Evolutionary conservation across 53 echinoderm and acorn worm genomes (phyloP).

Genomic region (Holothuria scabra): DNA sequence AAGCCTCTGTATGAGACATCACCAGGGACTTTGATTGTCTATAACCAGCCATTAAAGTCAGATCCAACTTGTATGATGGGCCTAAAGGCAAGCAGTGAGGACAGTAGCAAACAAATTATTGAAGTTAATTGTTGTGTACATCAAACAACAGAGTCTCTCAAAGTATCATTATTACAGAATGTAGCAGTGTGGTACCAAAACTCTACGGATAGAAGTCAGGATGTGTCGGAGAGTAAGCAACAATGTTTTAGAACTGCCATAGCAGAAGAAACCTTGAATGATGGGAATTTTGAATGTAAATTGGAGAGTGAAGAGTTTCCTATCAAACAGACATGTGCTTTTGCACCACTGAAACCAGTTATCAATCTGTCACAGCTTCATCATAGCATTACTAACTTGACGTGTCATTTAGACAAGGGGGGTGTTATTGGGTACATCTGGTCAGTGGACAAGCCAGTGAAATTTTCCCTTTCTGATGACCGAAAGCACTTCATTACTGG

Average conservation of each 20-base stretch:
- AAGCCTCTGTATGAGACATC: neutral
- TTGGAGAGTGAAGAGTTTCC: neutral
- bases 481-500: neutral
- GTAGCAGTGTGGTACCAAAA: neutral
- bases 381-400: neutral
- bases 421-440: slow-evolving; percentile 31
- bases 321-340: neutral
- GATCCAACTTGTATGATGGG: slow-evolving; percentile 27
- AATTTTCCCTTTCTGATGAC: slow-evolving; percentile 9
- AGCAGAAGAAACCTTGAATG: slow-evolving; percentile 16
- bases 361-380: slow-evolving; percentile 12
- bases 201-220: neutral
- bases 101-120: neutral
- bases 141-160: slow-evolving; percentile 3
- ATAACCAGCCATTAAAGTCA: slow-evolving; percentile 4
- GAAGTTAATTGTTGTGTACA: slow-evolving; percentile 31
- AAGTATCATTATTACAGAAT: neutral
- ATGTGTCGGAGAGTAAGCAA: neutral
- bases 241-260: slow-evolving; percentile 17
- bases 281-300: slow-evolving; percentile 1
- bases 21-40: neutral
- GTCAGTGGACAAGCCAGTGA: neutral
- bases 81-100: neutral
- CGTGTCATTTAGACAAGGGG: neutral
- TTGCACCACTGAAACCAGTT: neutral